These are phyloP conservation scores for Ophonus ardosiacus DNA, from an alignment of 2,888 invertebrate genomes.

Conservation along the genomic window DNA sequence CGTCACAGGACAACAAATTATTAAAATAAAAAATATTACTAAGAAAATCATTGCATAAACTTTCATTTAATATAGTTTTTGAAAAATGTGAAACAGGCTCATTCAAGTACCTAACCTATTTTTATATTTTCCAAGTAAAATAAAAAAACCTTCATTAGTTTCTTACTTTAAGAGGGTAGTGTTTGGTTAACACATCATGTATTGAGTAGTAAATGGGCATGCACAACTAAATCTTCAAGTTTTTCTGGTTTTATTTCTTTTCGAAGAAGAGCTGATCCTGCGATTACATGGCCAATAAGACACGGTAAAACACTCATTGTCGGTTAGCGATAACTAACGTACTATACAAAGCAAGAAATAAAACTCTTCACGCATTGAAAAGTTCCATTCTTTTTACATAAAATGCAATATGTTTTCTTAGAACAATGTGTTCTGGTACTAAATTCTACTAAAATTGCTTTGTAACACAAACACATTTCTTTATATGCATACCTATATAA, in stretches of 20 bases:
- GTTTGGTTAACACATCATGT: not conserved
- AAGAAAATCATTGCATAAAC: too few relatives aligned
- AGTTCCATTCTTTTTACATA: not conserved
- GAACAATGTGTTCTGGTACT: not conserved
- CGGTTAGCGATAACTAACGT: not conserved
- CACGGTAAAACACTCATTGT: not conserved
- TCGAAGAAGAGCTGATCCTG: slow-evolving; percentile 14
- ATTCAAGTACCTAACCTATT: too few relatives aligned
- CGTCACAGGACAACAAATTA: too few relatives aligned
- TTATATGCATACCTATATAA: too few relatives aligned
- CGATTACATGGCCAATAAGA: slow-evolving; percentile 29
- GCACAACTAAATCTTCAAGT: slow-evolving; percentile 6
- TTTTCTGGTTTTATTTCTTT: slow-evolving; percentile 7
- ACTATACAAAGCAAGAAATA: not conserved
- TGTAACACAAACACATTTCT: too few relatives aligned
- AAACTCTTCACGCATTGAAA: not conserved
- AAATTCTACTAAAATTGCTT: not conserved
- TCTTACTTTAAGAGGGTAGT: not conserved
- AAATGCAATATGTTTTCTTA: not conserved
- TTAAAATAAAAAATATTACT: too few relatives aligned
- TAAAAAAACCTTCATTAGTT: not conserved
- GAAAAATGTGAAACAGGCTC: too few relatives aligned
- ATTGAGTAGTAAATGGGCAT: slow-evolving; percentile 4
- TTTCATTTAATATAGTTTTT: too few relatives aligned
- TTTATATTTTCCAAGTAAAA: too few relatives aligned